phyloP scores from a whole-genome alignment of 2,797 vertebrate genomes.

The Eulemur albifrons region DNA sequence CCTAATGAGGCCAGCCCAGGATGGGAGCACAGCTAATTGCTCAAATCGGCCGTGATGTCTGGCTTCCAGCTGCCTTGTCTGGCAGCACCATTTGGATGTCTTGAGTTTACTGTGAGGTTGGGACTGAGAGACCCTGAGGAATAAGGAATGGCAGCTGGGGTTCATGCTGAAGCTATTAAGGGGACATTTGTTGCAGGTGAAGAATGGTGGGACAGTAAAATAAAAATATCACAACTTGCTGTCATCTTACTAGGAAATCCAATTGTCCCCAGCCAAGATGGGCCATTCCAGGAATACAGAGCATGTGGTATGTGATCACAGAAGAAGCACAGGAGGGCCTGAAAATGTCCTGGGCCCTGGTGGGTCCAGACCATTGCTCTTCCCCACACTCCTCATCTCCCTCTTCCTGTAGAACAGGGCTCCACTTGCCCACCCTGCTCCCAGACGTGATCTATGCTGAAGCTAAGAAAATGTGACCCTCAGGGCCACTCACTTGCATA shows the following conservation, averaged over 20 bases:
- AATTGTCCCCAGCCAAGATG: constrained; percentile 9
- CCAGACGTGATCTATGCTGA: not conserved
- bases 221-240: constrained; percentile 72
- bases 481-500: not conserved
- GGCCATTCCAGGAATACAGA: constrained; percentile 46
- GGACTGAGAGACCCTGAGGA: constrained; percentile 68
- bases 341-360: not conserved
- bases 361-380: not conserved
- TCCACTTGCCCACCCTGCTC: not conserved
- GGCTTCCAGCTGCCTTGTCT: constrained; percentile 82
- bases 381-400: not conserved
- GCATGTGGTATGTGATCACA: not conserved
- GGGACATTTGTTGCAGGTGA: constrained; percentile 72
- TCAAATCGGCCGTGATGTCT: constrained; percentile 73
- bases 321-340: not conserved
- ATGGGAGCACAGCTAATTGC: constrained; percentile 79
- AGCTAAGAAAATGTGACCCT: not conserved
- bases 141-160: constrained; percentile 66
- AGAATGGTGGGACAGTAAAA: constrained; percentile 65
- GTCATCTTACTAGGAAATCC: constrained; percentile 70
- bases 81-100: constrained; percentile 70
- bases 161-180: constrained; percentile 75
- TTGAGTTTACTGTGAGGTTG: constrained; percentile 73
- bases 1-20: constrained; percentile 78
- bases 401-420: not conserved